Percentiles rank a stretch among this genome's conserved stretches.
These are phyloP conservation scores for Leptogaster cylindrica DNA, from an alignment of 2,888 invertebrate species.

Conservation along the genomic window DNA sequence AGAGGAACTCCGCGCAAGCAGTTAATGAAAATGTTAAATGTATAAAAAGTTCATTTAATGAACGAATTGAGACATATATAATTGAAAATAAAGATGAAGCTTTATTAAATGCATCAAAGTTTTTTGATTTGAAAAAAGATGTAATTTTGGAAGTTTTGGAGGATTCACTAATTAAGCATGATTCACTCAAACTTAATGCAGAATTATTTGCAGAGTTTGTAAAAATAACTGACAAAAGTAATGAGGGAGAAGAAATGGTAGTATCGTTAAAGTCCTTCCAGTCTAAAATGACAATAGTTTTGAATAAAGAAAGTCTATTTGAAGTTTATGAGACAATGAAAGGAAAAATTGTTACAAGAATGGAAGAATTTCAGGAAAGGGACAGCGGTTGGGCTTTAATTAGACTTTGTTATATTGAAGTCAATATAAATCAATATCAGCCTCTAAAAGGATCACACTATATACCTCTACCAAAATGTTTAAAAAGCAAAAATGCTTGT, in stretches of 20 bases:
- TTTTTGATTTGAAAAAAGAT: neutral
- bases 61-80: neutral
- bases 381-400: neutral
- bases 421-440: too few species aligned
- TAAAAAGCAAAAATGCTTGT: constrained; percentile 43
- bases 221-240: neutral
- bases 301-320: neutral
- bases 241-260: neutral
- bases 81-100: constrained; percentile 6
- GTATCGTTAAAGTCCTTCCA: neutral
- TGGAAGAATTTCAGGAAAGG: constrained; percentile 4
- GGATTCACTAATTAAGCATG: neutral
- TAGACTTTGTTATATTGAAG: neutral
- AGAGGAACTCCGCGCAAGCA: neutral
- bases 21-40: neutral
- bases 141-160: neutral
- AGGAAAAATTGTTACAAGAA: neutral
- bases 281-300: neutral
- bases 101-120: neutral
- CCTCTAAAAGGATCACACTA: constrained; percentile 45
- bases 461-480: constrained; percentile 5
- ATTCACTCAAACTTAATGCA: neutral
- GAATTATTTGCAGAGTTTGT: neutral
- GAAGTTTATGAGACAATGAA: neutral
- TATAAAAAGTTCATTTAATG: neutral